Evolutionary conservation across 2,888 invertebrate species (phyloP).

Genomic region (Catocala fraxini): DNA sequence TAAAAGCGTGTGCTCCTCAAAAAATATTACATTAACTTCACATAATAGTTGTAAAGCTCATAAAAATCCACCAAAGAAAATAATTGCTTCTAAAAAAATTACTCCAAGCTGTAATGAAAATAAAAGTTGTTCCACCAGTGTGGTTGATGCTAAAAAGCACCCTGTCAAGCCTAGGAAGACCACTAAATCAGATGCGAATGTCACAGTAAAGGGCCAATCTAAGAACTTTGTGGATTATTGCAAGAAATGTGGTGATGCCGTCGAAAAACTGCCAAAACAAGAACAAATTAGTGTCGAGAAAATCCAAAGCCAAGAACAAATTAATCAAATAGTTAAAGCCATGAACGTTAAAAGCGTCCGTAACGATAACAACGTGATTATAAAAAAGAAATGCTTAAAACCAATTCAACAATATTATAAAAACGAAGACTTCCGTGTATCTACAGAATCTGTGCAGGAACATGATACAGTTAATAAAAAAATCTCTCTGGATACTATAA

Average conservation of each 20-base stretch:
- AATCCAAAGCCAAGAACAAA: slow-evolving; percentile 7
- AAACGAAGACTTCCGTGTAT: slow-evolving; percentile 70
- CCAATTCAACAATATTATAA: slow-evolving; percentile 70
- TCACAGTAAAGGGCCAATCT: slow-evolving; percentile 44
- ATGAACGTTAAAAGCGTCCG: slow-evolving; percentile 38
- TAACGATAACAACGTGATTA: slow-evolving; percentile 39
- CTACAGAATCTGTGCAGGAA: slow-evolving; percentile 60
- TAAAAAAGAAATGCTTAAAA: slow-evolving; percentile 31
- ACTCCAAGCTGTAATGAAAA: slow-evolving; percentile 45
- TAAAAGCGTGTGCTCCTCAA: slow-evolving; percentile 24
- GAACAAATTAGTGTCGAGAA: no score
- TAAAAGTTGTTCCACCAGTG: slow-evolving; percentile 65
- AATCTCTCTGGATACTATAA: slow-evolving; percentile 68
- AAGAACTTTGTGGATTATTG: slow-evolving; percentile 48
- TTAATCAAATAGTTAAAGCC: slow-evolving; percentile 25
- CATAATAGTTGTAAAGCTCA: slow-evolving; percentile 34
- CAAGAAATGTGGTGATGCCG: slow-evolving; percentile 68
- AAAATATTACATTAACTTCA: slow-evolving; percentile 27
- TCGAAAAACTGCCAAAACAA: slow-evolving; percentile 6
- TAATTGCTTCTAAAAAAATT: slow-evolving; percentile 60
- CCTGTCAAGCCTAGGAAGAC: slow-evolving; percentile 60
- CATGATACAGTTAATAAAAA: slow-evolving; percentile 52
- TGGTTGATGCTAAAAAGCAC: slow-evolving; percentile 39
- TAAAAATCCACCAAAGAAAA: slow-evolving; percentile 55
- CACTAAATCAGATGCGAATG: slow-evolving; percentile 68